These are phyloP conservation scores for Siniperca chuatsi DNA, from an alignment of 2,113 vertebrate species.

Conservation along the genomic window DNA sequence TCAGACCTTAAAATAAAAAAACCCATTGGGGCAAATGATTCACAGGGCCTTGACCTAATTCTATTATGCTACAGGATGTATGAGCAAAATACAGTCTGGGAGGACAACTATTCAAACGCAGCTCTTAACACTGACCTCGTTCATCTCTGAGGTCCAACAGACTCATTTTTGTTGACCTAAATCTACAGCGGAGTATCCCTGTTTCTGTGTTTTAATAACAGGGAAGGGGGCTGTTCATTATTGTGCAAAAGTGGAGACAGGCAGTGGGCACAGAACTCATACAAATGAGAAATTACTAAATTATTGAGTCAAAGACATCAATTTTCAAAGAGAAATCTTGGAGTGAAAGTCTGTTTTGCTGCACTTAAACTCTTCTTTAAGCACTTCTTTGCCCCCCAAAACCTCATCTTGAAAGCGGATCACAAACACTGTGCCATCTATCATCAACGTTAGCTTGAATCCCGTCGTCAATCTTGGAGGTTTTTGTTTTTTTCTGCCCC, in stretches of 20 bases:
- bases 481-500: constrained; percentile 11
- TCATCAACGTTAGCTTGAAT: constrained; percentile 21
- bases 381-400: background rate
- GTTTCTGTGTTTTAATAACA: constrained; percentile 7
- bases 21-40: constrained; percentile 69
- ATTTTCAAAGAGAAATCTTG: background rate
- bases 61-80: constrained; percentile 61
- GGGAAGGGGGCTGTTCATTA: background rate
- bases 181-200: constrained; percentile 20
- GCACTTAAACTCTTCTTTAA: background rate
- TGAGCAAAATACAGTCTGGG: constrained; percentile 46
- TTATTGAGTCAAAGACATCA: background rate
- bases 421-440: background rate
- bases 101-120: constrained; percentile 30
- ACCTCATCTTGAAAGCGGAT: constrained; percentile 10
- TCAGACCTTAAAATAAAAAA: constrained; percentile 27
- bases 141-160: constrained; percentile 23
- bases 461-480: constrained; percentile 19
- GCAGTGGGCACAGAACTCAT: background rate
- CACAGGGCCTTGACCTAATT: constrained; percentile 77
- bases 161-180: constrained; percentile 39
- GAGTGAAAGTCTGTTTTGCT: background rate
- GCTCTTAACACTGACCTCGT: constrained; percentile 57
- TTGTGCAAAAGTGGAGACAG: background rate
- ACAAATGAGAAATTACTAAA: background rate